Conservation (phyloP, 1,140 invertebrate species). For the Aphaenogaster floridana region DNA sequence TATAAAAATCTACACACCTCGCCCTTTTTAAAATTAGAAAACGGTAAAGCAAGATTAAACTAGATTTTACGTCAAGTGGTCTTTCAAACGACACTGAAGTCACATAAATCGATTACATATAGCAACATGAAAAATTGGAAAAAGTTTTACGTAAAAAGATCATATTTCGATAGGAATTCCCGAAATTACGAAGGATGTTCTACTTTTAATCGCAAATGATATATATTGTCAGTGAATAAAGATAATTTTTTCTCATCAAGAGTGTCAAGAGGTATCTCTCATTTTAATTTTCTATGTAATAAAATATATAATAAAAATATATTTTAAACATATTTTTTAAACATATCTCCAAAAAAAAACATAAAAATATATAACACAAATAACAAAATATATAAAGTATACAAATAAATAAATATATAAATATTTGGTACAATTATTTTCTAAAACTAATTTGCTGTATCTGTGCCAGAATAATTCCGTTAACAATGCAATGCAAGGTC, state of each 20-base stretch:
- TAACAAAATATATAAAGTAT: background rate
- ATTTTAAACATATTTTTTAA: background rate
- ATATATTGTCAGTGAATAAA: background rate
- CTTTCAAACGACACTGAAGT: background rate
- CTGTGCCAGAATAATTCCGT: constrained; percentile 17
- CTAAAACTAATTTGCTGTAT: background rate
- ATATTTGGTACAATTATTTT: constrained; percentile 20
- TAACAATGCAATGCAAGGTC: background rate
- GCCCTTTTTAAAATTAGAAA: background rate
- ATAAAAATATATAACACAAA: background rate
- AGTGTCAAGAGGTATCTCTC: background rate
- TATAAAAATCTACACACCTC: background rate
- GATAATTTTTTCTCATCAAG: background rate
- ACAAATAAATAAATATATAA: constrained; percentile 9
- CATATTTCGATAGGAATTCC: background rate
- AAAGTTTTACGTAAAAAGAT: background rate
- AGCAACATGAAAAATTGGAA: background rate
- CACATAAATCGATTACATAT: background rate
- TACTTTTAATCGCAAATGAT: background rate
- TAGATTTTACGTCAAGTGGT: background rate
- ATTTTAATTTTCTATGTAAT: background rate
- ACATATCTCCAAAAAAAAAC: background rate
- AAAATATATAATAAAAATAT: background rate
- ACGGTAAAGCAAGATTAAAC: background rate
- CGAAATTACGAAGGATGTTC: background rate